These are phyloP conservation scores for Pseudococcus jackbeardsleyi DNA, from an alignment of 2,888 invertebrate species.

Conservation along the genomic window DNA sequence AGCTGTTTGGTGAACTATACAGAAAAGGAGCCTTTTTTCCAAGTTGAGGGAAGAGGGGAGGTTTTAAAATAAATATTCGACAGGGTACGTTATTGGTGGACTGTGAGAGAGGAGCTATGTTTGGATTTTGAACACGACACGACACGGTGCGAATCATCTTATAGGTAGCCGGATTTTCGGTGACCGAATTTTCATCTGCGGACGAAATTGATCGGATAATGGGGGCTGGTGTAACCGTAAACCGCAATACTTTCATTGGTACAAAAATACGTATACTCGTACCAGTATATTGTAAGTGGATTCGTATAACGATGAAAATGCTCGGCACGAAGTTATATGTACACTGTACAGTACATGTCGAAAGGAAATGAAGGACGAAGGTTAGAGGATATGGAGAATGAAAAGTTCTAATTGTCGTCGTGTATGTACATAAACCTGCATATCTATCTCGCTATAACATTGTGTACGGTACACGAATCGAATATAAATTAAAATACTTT, in stretches of 20 bases:
- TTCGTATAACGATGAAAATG: constrained; percentile 13
- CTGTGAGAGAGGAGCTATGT: neutral
- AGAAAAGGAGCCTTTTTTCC: neutral
- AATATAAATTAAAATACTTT: no score
- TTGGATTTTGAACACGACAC: neutral
- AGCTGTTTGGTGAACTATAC: neutral
- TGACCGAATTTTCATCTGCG: neutral
- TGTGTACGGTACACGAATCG: no score
- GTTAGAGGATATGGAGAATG: constrained; percentile 38
- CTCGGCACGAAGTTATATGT: neutral
- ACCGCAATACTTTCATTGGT: constrained; percentile 2
- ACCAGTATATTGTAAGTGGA: neutral
- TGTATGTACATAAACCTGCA: neutral
- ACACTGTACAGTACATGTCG: neutral
- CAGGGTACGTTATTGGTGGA: neutral
- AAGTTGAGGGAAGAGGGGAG: neutral
- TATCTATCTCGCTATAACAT: neutral
- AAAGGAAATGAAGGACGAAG: constrained; percentile 50
- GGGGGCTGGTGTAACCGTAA: constrained; percentile 11
- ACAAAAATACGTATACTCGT: neutral
- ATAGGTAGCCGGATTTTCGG: neutral
- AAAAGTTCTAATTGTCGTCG: constrained; percentile 37
- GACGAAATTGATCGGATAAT: constrained; percentile 25
- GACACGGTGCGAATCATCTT: neutral
- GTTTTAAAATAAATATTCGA: constrained; percentile 21